phyloP scores from a whole-genome alignment of 2,113 vertebrate genomes.

The Sander vitreus region DNA sequence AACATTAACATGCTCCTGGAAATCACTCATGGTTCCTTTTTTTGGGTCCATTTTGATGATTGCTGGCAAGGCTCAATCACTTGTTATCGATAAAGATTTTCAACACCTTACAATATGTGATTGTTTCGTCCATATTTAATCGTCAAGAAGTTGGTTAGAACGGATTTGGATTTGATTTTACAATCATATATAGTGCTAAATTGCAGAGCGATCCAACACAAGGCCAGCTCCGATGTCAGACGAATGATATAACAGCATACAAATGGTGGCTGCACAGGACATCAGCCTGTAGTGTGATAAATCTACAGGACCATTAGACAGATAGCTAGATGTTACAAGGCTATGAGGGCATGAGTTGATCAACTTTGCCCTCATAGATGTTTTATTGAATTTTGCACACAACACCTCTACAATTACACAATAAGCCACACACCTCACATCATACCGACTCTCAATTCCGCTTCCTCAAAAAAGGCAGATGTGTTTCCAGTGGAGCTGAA shows the following conservation, averaged over 20 bases:
- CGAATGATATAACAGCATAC: not conserved
- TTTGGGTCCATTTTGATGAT: not conserved
- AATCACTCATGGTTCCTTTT: slow-evolving; percentile 20
- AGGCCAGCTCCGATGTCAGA: slow-evolving; percentile 4
- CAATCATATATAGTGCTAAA: not conserved
- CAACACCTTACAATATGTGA: not conserved
- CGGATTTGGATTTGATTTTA: not conserved
- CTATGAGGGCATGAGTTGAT: slow-evolving; percentile 10
- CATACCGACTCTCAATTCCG: not conserved
- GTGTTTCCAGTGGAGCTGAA: not conserved
- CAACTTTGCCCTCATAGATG: slow-evolving; percentile 7
- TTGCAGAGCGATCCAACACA: not conserved
- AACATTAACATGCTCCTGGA: slow-evolving; percentile 29
- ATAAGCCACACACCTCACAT: not conserved
- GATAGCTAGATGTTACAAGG: slow-evolving; percentile 5
- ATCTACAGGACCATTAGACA: not conserved
- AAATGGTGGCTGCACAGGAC: not conserved
- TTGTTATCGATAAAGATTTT: not conserved
- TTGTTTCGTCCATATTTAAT: not conserved
- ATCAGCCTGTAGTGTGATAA: slow-evolving; percentile 7
- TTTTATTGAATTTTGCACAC: slow-evolving; percentile 6
- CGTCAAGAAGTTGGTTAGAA: not conserved
- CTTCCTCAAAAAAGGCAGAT: not conserved
- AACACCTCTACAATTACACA: not conserved
- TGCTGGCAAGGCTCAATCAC: not conserved